These are phyloP conservation scores for Athalia circularis DNA, from an alignment of 2,888 invertebrate genomes.

Conservation along the genomic window DNA sequence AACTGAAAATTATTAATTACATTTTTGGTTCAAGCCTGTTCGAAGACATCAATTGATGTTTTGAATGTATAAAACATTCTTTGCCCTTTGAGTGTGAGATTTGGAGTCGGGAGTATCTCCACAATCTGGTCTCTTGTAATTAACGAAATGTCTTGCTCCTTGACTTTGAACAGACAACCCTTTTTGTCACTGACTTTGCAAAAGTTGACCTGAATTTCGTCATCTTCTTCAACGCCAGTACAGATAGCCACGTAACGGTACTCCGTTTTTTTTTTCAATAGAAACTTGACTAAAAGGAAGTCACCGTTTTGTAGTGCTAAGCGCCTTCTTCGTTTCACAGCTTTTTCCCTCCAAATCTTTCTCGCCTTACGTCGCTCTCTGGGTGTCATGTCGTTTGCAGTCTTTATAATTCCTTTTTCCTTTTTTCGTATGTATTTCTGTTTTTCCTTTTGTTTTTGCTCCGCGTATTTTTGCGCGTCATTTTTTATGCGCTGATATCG, in stretches of 20 bases:
- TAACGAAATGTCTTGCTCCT: not conserved
- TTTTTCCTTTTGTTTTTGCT: constrained; percentile 26
- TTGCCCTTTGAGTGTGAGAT: not conserved
- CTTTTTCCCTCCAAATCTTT: constrained; percentile 38
- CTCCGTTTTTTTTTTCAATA: not conserved
- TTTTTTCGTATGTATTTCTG: constrained; percentile 35
- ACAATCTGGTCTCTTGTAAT: not conserved
- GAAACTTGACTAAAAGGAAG: not conserved
- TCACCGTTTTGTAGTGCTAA: constrained; percentile 27
- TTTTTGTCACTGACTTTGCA: not conserved
- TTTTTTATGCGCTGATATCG: constrained; percentile 44
- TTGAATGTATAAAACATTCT: constrained; percentile 6
- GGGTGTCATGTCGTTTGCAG: constrained; percentile 35
- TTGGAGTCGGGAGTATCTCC: not conserved
- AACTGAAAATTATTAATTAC: not conserved
- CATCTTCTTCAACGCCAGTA: not conserved
- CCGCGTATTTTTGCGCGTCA: constrained; percentile 37
- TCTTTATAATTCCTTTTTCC: too few relatives aligned
- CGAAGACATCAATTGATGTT: not conserved
- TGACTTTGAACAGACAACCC: not conserved
- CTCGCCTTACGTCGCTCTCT: constrained; percentile 35
- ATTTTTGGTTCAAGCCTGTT: too few relatives aligned
- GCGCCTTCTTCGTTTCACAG: constrained; percentile 18
- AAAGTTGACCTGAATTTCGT: not conserved
- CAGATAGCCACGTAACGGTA: not conserved